phyloP scores from a whole-genome alignment of 2,797 vertebrate species.

The Numenius phaeopus region DNA sequence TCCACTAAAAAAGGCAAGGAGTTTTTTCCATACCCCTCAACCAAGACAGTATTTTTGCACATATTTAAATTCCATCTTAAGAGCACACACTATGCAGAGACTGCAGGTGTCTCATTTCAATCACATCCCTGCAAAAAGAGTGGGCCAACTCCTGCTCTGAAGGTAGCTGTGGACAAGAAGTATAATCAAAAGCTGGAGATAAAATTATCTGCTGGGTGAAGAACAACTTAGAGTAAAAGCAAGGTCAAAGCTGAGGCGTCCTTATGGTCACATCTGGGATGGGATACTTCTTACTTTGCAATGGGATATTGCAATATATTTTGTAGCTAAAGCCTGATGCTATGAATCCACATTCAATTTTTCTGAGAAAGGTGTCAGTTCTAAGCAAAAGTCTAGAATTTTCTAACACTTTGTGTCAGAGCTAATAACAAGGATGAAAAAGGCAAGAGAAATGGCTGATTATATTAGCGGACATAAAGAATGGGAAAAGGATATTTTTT shows the following conservation, averaged over 20 bases:
- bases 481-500: background rate
- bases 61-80: conserved; percentile 16
- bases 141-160: background rate
- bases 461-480: background rate
- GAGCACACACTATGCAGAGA: background rate
- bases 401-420: background rate
- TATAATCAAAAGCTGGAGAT: background rate
- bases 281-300: background rate
- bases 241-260: background rate
- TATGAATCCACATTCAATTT: background rate
- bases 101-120: conserved; percentile 9
- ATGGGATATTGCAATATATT: background rate
- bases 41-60: background rate
- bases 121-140: background rate
- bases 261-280: background rate
- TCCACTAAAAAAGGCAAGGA: background rate
- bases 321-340: background rate
- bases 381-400: background rate
- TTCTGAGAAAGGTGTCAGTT: background rate
- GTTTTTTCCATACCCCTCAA: conserved; percentile 21
- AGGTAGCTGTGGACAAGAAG: background rate
- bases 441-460: background rate
- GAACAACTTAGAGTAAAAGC: background rate
- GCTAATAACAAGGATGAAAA: background rate
- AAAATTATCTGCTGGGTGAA: background rate